Evolutionary conservation across 2,113 vertebrate species (phyloP).

Genomic region (Microtus montanus): DNA sequence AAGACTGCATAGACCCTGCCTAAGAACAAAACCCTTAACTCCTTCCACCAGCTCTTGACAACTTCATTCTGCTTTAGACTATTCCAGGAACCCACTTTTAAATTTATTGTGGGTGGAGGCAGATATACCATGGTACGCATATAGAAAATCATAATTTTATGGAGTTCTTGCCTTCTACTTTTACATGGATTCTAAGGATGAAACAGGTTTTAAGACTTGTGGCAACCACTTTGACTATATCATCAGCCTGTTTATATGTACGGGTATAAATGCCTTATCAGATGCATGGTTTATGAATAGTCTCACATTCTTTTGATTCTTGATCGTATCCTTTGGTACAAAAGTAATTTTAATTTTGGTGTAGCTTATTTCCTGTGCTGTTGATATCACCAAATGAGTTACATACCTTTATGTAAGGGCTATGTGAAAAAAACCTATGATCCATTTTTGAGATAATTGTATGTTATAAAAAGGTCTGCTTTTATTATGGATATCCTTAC

Average conservation of each 20-base stretch:
- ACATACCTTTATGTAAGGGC: background rate
- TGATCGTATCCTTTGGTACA: background rate
- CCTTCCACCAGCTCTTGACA: background rate
- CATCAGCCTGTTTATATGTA: background rate
- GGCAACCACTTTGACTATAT: background rate
- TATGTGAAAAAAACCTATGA: background rate
- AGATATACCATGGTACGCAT: background rate
- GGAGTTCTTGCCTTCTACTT: background rate
- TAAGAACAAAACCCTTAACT: background rate
- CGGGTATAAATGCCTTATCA: background rate
- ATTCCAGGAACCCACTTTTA: background rate
- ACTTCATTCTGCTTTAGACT: background rate
- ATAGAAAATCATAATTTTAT: background rate
- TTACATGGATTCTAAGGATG: background rate
- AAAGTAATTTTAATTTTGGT: slow-evolving; percentile 11
- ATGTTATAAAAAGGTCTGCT: background rate
- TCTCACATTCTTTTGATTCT: background rate
- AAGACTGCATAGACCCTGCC: background rate
- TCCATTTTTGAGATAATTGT: background rate
- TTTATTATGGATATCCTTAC: background rate
- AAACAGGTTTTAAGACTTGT: background rate
- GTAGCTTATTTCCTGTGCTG: slow-evolving; percentile 13
- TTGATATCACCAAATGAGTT: background rate
- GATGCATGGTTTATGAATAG: background rate
- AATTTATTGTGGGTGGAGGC: background rate